phyloP scores from a whole-genome alignment of 2,797 vertebrate genomes.

The Myiotriccus ornatus region DNA sequence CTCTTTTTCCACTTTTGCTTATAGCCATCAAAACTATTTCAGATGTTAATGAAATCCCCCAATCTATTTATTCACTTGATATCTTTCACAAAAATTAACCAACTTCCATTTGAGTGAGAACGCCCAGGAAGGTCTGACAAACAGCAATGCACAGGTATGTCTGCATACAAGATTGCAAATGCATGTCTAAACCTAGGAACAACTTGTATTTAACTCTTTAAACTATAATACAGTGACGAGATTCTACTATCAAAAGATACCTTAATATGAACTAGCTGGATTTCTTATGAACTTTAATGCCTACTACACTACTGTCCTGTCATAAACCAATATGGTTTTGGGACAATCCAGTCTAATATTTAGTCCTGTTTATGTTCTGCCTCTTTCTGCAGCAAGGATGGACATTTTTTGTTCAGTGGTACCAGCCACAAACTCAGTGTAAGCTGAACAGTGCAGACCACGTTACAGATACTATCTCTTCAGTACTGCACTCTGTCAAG shows the following conservation, averaged over 20 bases:
- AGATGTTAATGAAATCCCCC: background rate
- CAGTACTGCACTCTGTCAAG: background rate
- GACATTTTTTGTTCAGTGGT: background rate
- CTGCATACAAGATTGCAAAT: rapidly evolving
- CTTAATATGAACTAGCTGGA: background rate
- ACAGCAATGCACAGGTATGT: background rate
- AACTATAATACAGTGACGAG: background rate
- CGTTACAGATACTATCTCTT: background rate
- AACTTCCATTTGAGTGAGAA: background rate
- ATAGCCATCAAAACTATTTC: background rate
- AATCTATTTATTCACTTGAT: background rate
- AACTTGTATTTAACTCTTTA: background rate
- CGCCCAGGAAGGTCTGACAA: background rate
- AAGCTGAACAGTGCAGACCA: background rate
- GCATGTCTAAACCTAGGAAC: background rate
- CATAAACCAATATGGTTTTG: background rate
- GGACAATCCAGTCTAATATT: background rate
- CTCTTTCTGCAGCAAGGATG: background rate
- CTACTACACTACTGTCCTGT: background rate
- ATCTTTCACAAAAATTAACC: background rate
- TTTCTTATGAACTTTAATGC: background rate
- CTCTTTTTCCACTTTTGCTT: background rate
- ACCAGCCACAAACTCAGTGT: background rate
- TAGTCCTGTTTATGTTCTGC: background rate
- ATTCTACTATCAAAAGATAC: background rate